Evolutionary conservation across 2,888 invertebrate genomes (phyloP), one percentile per base, ranked within the genome.

Genomic region (Polydrusus tereticollis): DNA sequence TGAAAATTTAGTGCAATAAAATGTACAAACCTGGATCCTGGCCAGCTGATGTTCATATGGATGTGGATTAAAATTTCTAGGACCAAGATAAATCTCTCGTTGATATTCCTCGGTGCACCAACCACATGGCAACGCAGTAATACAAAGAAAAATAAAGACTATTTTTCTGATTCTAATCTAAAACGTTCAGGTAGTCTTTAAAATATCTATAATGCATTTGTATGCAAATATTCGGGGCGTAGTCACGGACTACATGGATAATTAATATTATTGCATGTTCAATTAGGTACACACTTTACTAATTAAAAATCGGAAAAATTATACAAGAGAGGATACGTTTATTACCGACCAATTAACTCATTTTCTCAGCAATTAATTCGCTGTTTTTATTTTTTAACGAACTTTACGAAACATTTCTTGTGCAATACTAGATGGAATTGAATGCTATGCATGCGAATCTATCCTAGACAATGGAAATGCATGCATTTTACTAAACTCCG

Each of bases 11-110:
- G n/a, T n/a, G n/a, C n/a, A n/a, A n/a, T n/a, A n/a, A n/a, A n/a
- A n/a, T n/a, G n/a, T n/a, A n/a, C n/a, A n/a, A n/a, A 68, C 72
- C 50, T 65, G 65, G 8, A 70, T 66, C 57, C 59, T 73, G 1
- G 73, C 43, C 14, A 73, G 29, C 29, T 73, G 64, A 59, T 69
- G 71, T 72, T 77, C 77, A 65, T 82, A 83, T 5, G 86, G 85
- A 80, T 86, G 86, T 33, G 85, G 86, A 79, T 87, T 86, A 80
- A 83, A 86, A 79, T 86, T 82, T 66, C 86, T 80, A 4, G 86
- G 85, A 36, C 80, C 78, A 41, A 86, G 80, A 72, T 81, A 82
- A 72, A 85, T 80, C 79, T 84, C 85, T 20, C 83, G 84, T 60
- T 83, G 81, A 21, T 79, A 79, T 76, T 83, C 82, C 76, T 85